These are phyloP conservation scores for Mya arenaria DNA, from an alignment of 1,140 invertebrate genomes.

Conservation along the genomic window DNA sequence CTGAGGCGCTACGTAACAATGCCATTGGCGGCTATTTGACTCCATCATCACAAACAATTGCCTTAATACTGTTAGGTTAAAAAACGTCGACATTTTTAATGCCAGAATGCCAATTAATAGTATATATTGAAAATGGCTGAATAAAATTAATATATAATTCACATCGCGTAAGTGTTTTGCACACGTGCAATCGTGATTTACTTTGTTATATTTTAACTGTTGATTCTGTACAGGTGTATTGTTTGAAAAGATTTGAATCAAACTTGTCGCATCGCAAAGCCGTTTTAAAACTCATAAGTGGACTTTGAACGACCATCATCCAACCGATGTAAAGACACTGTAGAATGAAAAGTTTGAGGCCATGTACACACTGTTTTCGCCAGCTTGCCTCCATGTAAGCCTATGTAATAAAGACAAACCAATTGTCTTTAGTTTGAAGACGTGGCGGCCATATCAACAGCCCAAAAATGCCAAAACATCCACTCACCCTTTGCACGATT, in stretches of 20 bases:
- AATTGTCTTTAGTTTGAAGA: background rate
- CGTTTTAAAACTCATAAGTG: background rate
- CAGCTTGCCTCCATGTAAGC: constrained; percentile 15
- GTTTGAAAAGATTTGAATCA: constrained; percentile 15
- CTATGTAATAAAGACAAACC: background rate
- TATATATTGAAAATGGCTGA: too few relatives aligned
- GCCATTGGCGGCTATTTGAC: too few relatives aligned
- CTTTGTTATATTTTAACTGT: too few relatives aligned
- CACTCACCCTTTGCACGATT: constrained; percentile 17
- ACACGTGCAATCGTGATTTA: too few relatives aligned
- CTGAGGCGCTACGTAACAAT: too few relatives aligned
- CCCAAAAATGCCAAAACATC: background rate
- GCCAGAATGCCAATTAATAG: too few relatives aligned
- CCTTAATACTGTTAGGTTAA: too few relatives aligned
- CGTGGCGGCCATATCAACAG: background rate
- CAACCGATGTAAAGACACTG: constrained; percentile 20
- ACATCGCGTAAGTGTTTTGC: too few relatives aligned
- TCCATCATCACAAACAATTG: too few relatives aligned
- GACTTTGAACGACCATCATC: constrained; percentile 27
- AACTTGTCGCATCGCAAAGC: background rate
- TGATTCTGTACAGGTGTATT: constrained; percentile 18
- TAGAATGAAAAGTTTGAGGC: background rate
- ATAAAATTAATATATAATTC: too few relatives aligned
- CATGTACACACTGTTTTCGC: background rate
- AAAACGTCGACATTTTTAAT: too few relatives aligned